Percentiles rank a stretch among this genome's conserved stretches.
phyloP scores from a whole-genome alignment of 1,140 invertebrate genomes.

The Carposina sasakii region DNA sequence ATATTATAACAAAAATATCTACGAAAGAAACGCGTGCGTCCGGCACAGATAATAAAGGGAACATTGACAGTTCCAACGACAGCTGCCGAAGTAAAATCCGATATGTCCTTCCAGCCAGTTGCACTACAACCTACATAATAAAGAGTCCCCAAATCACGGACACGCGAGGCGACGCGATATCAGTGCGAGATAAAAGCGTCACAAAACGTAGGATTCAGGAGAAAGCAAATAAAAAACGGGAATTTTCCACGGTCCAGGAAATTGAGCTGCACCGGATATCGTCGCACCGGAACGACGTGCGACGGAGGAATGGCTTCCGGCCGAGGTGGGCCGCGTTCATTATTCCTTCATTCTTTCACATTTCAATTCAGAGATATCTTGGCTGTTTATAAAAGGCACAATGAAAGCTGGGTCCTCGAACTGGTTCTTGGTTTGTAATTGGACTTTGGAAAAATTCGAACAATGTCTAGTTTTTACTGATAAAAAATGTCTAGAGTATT shows the following conservation, averaged over 20 bases:
- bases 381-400: too few species aligned
- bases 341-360: slow-evolving; percentile 36
- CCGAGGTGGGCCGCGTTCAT: slow-evolving; percentile 43
- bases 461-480: too few species aligned
- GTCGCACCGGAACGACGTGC: slow-evolving; percentile 51
- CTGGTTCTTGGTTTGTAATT: too few species aligned
- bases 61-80: background rate
- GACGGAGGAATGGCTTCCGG: slow-evolving; percentile 49
- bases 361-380: too few species aligned
- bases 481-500: too few species aligned
- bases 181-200: slow-evolving; percentile 18
- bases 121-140: too few species aligned
- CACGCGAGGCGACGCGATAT: slow-evolving; percentile 8
- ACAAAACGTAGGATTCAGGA: slow-evolving; percentile 3
- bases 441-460: too few species aligned
- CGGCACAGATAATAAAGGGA: too few species aligned
- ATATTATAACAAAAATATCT: background rate
- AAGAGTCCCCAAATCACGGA: background rate
- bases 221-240: slow-evolving; percentile 38
- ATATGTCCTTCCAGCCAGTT: too few species aligned
- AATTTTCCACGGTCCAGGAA: slow-evolving; percentile 48
- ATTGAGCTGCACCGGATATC: slow-evolving; percentile 63
- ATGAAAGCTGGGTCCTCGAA: too few species aligned
- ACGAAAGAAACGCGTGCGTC: too few species aligned
- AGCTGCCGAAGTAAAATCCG: too few species aligned